These are phyloP conservation scores for Festucalex cinctus DNA, from an alignment of 2,113 vertebrate species.

Conservation along the genomic window DNA sequence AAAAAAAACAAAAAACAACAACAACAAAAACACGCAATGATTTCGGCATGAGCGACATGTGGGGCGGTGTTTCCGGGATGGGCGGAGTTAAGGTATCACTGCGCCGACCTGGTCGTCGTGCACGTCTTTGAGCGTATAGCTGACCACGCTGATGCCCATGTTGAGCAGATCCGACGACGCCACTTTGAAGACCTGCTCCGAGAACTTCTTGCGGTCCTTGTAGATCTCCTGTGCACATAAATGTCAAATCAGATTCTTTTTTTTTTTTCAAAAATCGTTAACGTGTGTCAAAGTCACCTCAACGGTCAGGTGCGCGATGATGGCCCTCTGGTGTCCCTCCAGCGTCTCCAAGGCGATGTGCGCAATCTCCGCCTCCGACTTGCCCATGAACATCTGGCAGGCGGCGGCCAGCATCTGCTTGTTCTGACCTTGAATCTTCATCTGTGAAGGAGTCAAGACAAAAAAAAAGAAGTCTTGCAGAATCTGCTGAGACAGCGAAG, in stretches of 20 bases:
- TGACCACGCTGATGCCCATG: slow-evolving; percentile 95
- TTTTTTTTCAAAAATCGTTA: too few relatives aligned
- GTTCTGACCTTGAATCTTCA: slow-evolving; percentile 97
- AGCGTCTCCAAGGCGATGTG: slow-evolving; percentile 90
- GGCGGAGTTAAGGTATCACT: too few relatives aligned
- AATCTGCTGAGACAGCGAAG: too few relatives aligned
- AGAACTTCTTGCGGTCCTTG: slow-evolving; percentile 95
- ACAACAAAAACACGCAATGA: too few relatives aligned
- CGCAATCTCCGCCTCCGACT: slow-evolving; percentile 81
- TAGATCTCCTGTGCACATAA: slow-evolving; percentile 82
- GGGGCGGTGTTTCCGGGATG: too few relatives aligned
- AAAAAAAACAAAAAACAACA: too few relatives aligned
- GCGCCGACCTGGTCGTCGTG: slow-evolving; percentile 86
- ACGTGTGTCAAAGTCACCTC: slow-evolving; percentile 72
- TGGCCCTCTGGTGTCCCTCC: slow-evolving; percentile 93
- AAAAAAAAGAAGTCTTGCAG: neutral
- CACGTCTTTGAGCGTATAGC: slow-evolving; percentile 93
- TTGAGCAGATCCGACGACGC: slow-evolving; percentile 93
- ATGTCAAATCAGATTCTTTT: too few relatives aligned
- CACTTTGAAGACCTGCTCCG: slow-evolving; percentile 92
- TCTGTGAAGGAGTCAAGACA: slow-evolving; percentile 63
- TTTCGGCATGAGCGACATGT: too few relatives aligned
- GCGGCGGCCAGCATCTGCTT: slow-evolving; percentile 94
- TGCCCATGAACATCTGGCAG: slow-evolving; percentile 97
- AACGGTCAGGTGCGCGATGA: slow-evolving; percentile 94